Evolutionary conservation across 2,113 vertebrate species (phyloP).

Genomic region (Pseudois nayaur): DNA sequence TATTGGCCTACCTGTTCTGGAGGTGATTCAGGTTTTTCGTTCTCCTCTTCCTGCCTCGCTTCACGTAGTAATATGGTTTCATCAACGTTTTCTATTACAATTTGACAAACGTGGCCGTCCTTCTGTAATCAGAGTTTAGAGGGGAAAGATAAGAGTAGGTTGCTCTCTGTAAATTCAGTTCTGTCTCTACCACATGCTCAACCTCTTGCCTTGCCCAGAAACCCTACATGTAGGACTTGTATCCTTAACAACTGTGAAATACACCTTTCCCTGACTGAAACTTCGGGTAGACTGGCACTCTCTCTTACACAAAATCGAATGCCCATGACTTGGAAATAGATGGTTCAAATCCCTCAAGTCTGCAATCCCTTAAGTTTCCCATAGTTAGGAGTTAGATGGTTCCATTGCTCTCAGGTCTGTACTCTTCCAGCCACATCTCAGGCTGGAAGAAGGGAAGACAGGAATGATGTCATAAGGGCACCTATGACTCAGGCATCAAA

Average conservation of each 20-base stretch:
- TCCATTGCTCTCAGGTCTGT: conserved; percentile 9
- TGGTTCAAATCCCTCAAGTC: background rate
- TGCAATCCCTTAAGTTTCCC: background rate
- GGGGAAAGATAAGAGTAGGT: background rate
- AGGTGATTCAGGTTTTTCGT: accelerated
- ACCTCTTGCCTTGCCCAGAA: background rate
- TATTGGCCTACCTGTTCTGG: background rate
- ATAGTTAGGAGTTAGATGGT: background rate
- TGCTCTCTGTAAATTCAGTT: background rate
- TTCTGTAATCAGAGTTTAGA: conserved; percentile 47
- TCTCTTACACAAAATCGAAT: conserved; percentile 29
- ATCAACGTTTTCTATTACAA: accelerated
- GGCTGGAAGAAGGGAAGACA: background rate
- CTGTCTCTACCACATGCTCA: background rate
- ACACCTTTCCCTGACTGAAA: background rate
- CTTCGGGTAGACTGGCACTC: background rate
- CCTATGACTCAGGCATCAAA: background rate
- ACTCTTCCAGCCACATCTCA: background rate
- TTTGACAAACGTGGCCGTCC: accelerated
- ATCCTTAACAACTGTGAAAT: background rate
- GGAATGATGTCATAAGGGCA: conserved; percentile 56
- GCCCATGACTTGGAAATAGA: conserved; percentile 19
- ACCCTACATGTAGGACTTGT: background rate
- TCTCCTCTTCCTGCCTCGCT: accelerated
- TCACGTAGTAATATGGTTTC: background rate